Evolutionary conservation across 1,140 invertebrate species (phyloP).

Genomic region (Drosophila subobscura): DNA sequence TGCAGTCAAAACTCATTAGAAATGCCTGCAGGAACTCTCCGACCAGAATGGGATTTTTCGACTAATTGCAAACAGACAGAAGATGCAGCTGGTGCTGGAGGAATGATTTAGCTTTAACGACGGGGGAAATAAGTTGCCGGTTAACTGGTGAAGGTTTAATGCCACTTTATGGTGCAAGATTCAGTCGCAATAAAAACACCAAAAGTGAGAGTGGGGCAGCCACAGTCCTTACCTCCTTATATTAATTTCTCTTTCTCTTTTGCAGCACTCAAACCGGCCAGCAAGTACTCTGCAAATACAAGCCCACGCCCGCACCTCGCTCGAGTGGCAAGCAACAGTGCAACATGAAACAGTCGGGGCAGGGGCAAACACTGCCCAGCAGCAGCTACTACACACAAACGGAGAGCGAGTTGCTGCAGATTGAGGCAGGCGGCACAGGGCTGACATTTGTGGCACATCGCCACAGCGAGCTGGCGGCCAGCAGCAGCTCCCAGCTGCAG

Average conservation of each 20-base stretch:
- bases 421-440: slow-evolving; percentile 68
- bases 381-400: slow-evolving; percentile 82
- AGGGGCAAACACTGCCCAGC: slow-evolving; percentile 70
- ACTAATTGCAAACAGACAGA: slow-evolving; percentile 21
- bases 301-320: slow-evolving; percentile 71
- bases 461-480: slow-evolving; percentile 5
- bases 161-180: neutral
- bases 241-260: slow-evolving; percentile 13
- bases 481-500: slow-evolving; percentile 1
- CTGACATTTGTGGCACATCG: slow-evolving; percentile 46
- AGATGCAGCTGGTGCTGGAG: too few species aligned
- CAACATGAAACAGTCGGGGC: slow-evolving; percentile 75
- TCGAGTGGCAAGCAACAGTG: slow-evolving; percentile 19
- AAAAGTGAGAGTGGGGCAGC: neutral
- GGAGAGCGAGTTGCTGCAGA: slow-evolving; percentile 76
- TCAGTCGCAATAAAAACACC: neutral
- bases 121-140: too few species aligned
- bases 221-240: neutral
- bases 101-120: slow-evolving; percentile 1
- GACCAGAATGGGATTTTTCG: slow-evolving; percentile 5
- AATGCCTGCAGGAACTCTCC: slow-evolving; percentile 10
- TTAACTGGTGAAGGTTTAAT: too few species aligned
- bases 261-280: slow-evolving; percentile 41
- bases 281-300: slow-evolving; percentile 37
- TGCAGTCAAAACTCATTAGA: slow-evolving; percentile 26